These are phyloP conservation scores for Heteropelma amictum DNA, from an alignment of 2,888 invertebrate genomes.

Conservation along the genomic window DNA sequence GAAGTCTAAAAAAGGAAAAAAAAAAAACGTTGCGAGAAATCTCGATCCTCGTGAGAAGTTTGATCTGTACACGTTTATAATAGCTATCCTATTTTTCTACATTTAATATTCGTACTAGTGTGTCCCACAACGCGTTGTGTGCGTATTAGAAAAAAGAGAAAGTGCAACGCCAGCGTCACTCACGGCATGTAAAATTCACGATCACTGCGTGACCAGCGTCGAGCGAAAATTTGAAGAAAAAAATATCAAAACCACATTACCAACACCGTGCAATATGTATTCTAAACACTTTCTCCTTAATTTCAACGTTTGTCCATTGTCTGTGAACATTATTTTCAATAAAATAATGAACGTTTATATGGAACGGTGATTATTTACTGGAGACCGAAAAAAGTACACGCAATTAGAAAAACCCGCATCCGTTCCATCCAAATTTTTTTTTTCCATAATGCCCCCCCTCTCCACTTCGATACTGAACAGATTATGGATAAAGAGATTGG, in stretches of 20 bases:
- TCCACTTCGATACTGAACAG: not conserved
- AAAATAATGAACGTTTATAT: constrained; percentile 50
- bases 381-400: not conserved
- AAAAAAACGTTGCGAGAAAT: too few relatives aligned
- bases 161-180: constrained; percentile 26
- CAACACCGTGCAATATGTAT: constrained; percentile 54
- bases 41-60: constrained; percentile 48
- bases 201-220: constrained; percentile 33
- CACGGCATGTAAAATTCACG: constrained; percentile 26
- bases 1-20: constrained; percentile 23
- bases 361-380: constrained; percentile 21
- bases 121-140: constrained; percentile 42
- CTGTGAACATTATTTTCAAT: constrained; percentile 71
- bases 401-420: not conserved
- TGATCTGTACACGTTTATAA: constrained; percentile 49
- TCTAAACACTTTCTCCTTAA: constrained; percentile 56
- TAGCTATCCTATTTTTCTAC: constrained; percentile 74
- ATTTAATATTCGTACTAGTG: constrained; percentile 66
- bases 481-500: not conserved
- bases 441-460: not conserved
- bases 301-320: constrained; percentile 63
- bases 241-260: constrained; percentile 56
- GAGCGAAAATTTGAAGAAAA: constrained; percentile 28
- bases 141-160: constrained; percentile 26
- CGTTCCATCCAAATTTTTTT: not conserved